phyloP scores from a whole-genome alignment of 2,113 vertebrate species.

The Cyanocitta stelleri region DNA sequence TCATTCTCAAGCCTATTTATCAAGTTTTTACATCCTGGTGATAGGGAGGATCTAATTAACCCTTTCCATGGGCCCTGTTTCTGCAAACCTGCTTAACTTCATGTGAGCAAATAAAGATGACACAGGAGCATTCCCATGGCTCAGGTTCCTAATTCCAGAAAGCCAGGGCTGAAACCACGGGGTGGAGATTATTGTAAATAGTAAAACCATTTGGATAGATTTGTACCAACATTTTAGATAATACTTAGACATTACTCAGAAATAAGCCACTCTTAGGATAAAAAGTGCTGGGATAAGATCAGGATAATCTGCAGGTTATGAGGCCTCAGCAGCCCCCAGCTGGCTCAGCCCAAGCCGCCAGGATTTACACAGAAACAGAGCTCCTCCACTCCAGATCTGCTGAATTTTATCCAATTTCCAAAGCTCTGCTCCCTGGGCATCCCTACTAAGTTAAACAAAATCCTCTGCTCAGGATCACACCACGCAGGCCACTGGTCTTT shows the following conservation, averaged over 20 bases:
- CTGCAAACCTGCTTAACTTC: neutral
- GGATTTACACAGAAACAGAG: neutral
- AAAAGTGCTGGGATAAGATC: neutral
- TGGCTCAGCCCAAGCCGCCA: neutral
- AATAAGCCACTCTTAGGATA: neutral
- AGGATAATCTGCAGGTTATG: neutral
- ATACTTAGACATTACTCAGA: neutral
- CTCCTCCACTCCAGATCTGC: neutral
- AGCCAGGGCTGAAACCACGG: neutral
- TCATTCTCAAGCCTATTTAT: neutral
- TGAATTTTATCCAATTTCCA: neutral
- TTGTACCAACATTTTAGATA: neutral
- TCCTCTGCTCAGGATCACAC: neutral
- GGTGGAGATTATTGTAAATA: neutral
- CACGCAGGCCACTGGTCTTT: neutral
- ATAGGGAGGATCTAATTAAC: neutral
- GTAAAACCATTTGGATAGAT: neutral
- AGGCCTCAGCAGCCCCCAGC: neutral
- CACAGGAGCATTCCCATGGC: neutral
- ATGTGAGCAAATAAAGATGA: neutral
- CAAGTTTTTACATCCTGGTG: neutral
- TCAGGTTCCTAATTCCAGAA: neutral
- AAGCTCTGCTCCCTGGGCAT: neutral
- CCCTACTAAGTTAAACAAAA: constrained; percentile 2
- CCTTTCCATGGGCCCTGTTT: neutral